A percentile compares a stretch with the other conserved stretches of the same genome.
Conservation (phyloP, 2,113 vertebrate genomes). For the Orcinus orca region DNA sequence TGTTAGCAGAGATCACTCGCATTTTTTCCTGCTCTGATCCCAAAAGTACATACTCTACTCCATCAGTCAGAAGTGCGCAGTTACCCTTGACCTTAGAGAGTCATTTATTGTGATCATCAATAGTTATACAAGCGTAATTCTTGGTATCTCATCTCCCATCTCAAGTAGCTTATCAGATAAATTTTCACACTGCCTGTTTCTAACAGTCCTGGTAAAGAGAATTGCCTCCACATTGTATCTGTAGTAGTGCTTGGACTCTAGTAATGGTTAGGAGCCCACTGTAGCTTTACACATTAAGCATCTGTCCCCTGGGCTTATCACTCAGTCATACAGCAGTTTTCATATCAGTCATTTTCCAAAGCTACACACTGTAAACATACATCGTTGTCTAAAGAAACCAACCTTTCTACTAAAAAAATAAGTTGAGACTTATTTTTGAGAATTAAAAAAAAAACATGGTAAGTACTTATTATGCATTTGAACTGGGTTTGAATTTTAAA, state of each 20-base stretch:
- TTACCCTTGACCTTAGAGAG: not conserved
- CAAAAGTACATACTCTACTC: not conserved
- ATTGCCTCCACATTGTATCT: not conserved
- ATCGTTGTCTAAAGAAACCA: not conserved
- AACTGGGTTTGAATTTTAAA: constrained; percentile 6
- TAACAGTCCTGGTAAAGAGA: not conserved
- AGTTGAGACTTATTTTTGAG: not conserved
- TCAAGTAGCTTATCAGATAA: not conserved
- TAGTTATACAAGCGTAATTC: not conserved
- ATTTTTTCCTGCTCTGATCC: not conserved
- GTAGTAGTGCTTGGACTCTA: not conserved
- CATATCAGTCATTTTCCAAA: not conserved
- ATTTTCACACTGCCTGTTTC: not conserved
- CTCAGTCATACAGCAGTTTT: not conserved
- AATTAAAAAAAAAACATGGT: not conserved
- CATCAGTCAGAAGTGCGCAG: not conserved
- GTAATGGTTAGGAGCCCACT: not conserved
- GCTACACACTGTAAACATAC: not conserved
- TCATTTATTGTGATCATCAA: not conserved
- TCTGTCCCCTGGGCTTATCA: not conserved
- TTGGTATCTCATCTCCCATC: not conserved
- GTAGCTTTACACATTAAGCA: not conserved
- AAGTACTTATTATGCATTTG: not conserved
- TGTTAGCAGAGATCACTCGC: not conserved
- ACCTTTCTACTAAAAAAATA: not conserved